Percentiles rank a stretch among this genome's conserved stretches.
Conservation (phyloP, 2,797 vertebrate genomes). For the Gallinago solitaria region DNA sequence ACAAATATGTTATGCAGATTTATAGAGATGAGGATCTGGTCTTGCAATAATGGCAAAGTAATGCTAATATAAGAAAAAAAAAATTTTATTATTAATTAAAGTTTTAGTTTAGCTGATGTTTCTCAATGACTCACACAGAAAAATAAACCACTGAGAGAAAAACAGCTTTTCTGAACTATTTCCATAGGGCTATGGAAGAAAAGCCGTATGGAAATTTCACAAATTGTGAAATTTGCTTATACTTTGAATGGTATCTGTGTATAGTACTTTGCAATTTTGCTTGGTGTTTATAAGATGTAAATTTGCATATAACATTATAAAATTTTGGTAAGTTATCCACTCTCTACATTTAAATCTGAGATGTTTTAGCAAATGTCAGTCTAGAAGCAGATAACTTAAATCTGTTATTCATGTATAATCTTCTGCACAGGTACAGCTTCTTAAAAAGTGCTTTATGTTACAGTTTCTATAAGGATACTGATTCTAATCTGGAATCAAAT, state of each 20-base stretch:
- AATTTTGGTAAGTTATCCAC: not conserved
- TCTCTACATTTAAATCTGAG: not conserved
- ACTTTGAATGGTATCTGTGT: not conserved
- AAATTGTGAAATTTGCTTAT: not conserved
- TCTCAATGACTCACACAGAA: not conserved
- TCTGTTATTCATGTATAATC: not conserved
- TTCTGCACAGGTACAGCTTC: not conserved
- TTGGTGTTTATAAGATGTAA: not conserved
- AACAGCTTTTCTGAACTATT: not conserved
- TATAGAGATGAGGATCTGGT: not conserved
- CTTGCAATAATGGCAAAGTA: not conserved
- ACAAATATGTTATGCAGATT: not conserved
- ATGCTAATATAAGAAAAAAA: not conserved
- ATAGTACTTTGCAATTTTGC: not conserved
- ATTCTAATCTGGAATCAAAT: not conserved
- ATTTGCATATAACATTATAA: not conserved
- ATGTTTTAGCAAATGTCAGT: not conserved
- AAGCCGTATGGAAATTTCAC: no score
- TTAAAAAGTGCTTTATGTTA: not conserved
- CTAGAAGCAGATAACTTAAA: not conserved
- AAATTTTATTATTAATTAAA: no score
- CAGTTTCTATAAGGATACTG: not conserved
- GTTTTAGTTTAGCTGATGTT: not conserved
- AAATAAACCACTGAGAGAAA: not conserved
- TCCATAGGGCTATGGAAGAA: not conserved